Base-by-base conservation (phyloP, 2,113 vertebrate genomes). In the Crypturellus undulatus region DNA sequence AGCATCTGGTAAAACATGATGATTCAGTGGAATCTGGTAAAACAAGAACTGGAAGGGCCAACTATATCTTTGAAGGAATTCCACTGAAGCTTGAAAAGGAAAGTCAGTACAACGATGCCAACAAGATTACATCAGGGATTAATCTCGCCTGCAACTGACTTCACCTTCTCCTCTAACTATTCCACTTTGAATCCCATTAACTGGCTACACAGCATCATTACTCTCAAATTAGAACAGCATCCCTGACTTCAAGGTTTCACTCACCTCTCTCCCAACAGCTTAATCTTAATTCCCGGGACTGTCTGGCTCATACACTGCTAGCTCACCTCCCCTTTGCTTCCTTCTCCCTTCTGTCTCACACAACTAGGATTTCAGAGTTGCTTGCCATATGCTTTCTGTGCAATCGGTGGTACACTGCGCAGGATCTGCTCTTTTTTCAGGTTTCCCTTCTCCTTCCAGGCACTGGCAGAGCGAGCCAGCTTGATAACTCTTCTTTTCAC, bases 1-100 rank as follows among this genome's bases (percentile, higher is more conserved):
- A 96, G 94, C 88, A 90, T 90, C 90, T 96, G 93, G 85, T 76
- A 92, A 94, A 95, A 94, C 25, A 65, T 79, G 88, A 96, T 95
- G 93, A 96, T 94, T 94, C 85, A 89, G 92, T 90, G 90, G 88
- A 94, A 96, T 96, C 89, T 69, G 60, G 69, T 96, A 94, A 93
- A 96, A 93, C 81, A 96, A 90, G 90, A 88, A 68, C 52, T 92
- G 82, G 40, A 95, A 94, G 60, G 52, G 24, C 17, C 10, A 93
- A 95, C 79, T 25, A 90, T 13, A 26, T 93, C 85, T 94, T 94
- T 84, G 83, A 95, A 95, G 52, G 77, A 93, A 95, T 96, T 89
- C 69, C 72, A 89, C 77, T 79, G 90, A 76, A 92, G 49, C 65
- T 69, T 65, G 65, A 84, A 84, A 92, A 36, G 5, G 77, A 54